phyloP scores from a whole-genome alignment of 2,797 vertebrate species.

The Trichosurus vulpecula region DNA sequence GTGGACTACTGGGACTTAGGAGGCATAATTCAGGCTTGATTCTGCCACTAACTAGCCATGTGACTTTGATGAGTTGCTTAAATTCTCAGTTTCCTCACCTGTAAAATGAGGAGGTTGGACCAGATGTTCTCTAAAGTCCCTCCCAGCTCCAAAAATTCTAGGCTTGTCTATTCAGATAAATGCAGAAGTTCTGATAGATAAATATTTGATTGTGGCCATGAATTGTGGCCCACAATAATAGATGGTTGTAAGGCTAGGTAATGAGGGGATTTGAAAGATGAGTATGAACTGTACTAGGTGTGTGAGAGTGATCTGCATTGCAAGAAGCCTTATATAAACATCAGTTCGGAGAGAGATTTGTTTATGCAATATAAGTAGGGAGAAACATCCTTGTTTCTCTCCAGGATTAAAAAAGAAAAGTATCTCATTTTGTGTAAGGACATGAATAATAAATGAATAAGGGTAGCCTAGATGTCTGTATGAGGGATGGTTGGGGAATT shows the following conservation, averaged over 20 bases:
- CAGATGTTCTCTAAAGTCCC: neutral
- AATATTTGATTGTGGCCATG: constrained; percentile 5
- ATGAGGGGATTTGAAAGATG: neutral
- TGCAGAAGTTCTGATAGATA: neutral
- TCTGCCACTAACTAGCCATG: neutral
- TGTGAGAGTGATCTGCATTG: neutral
- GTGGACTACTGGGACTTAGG: neutral
- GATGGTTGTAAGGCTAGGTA: neutral
- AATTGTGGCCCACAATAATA: neutral
- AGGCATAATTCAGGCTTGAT: neutral
- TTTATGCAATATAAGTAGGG: constrained; percentile 27
- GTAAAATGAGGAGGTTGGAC: neutral
- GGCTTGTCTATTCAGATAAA: neutral
- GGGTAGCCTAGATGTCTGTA: neutral
- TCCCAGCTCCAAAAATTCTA: neutral
- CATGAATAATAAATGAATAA: constrained; percentile 2
- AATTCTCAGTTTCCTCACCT: neutral
- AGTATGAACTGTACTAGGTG: neutral
- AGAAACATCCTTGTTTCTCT: neutral
- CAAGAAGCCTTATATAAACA: neutral
- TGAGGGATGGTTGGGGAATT: constrained; percentile 11
- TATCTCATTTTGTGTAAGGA: constrained; percentile 1
- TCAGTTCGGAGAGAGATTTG: neutral
- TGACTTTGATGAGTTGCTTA: neutral
- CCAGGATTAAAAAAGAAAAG: constrained; percentile 17